A percentile compares a stretch with the other conserved stretches of the same genome.
phyloP scores from a whole-genome alignment of 2,888 invertebrate genomes.

The Mesorhabditis belari region DNA sequence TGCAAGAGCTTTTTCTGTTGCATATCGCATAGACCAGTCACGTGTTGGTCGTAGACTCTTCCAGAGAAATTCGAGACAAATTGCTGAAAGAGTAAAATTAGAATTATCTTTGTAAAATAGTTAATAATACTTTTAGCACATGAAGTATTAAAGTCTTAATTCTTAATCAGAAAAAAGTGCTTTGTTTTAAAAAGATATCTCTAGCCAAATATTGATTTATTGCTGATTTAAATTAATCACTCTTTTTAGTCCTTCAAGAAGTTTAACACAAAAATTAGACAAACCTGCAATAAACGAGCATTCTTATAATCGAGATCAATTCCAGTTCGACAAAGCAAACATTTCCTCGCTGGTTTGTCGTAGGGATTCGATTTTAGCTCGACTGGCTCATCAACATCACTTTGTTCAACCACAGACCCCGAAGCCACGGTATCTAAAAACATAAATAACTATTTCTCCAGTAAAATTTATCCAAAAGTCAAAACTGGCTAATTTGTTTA shows the following conservation, averaged over 20 bases:
- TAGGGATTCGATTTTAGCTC: slow-evolving; percentile 37
- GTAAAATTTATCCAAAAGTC: too few species aligned
- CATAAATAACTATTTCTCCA: neutral
- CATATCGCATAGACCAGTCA: slow-evolving; percentile 77
- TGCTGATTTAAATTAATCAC: neutral
- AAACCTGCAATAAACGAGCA: slow-evolving; percentile 66
- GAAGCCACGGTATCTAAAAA: neutral
- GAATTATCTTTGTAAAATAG: neutral
- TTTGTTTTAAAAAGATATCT: neutral
- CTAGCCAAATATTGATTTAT: neutral
- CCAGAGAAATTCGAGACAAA: slow-evolving; percentile 94
- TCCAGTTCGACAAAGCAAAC: slow-evolving; percentile 42
- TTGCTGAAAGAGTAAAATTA: slow-evolving; percentile 22
- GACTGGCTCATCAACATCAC: slow-evolving; percentile 28
- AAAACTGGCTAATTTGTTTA: too few species aligned
- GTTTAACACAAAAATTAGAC: too few species aligned
- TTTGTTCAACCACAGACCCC: neutral
- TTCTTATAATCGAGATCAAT: slow-evolving; percentile 61
- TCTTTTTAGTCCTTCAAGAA: too few species aligned
- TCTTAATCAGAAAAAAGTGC: neutral
- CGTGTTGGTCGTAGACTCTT: slow-evolving; percentile 78
- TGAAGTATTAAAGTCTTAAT: too few species aligned
- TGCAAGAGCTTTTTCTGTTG: slow-evolving; percentile 37
- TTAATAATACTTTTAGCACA: too few species aligned
- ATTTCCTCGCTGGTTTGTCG: slow-evolving; percentile 32